Conservation (phyloP, 2,113 vertebrate species). For the Poeciliopsis turrubarensis region DNA sequence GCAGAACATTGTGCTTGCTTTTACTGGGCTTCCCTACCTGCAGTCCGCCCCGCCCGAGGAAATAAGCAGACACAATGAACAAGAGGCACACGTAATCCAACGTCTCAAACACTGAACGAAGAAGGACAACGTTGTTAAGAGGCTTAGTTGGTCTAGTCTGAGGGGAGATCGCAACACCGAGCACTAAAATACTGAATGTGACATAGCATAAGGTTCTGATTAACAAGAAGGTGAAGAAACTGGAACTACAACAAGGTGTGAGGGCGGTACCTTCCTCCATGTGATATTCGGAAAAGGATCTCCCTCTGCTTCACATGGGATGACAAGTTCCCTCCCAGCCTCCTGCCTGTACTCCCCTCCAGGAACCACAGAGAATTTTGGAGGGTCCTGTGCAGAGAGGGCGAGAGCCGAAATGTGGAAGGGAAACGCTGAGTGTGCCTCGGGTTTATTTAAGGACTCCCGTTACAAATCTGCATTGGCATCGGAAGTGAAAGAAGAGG, state of each 20-base stretch:
- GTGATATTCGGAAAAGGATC: slow-evolving; percentile 98
- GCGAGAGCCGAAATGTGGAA: not conserved
- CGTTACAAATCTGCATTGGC: too few species aligned
- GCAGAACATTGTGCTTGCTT: slow-evolving; percentile 97
- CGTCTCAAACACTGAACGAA: not conserved
- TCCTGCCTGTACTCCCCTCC: slow-evolving; percentile 99
- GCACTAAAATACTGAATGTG: too few species aligned
- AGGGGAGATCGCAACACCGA: too few species aligned
- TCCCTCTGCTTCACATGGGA: slow-evolving; percentile 96
- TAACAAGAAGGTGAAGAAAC: too few species aligned
- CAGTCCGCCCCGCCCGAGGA: slow-evolving; percentile 46
- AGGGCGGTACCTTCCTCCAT: slow-evolving; percentile 91
- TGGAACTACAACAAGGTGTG: too few species aligned
- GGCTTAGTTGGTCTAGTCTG: not conserved
- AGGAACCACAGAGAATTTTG: slow-evolving; percentile 99
- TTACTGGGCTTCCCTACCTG: slow-evolving; percentile 98
- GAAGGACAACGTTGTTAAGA: not conserved
- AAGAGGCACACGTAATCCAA: slow-evolving; percentile 9
- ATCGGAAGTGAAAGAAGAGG: too few species aligned
- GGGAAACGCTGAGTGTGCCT: not conserved
- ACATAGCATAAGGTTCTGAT: too few species aligned
- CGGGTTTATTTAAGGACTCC: not conserved
- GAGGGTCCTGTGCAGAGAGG: slow-evolving; percentile 88
- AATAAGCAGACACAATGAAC: slow-evolving; percentile 1
- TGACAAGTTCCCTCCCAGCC: slow-evolving; percentile 95